Evolutionary conservation across 2,888 invertebrate genomes (phyloP), one percentile per base, ranked within the genome.

Genomic region (Anarsia innoxiella): DNA sequence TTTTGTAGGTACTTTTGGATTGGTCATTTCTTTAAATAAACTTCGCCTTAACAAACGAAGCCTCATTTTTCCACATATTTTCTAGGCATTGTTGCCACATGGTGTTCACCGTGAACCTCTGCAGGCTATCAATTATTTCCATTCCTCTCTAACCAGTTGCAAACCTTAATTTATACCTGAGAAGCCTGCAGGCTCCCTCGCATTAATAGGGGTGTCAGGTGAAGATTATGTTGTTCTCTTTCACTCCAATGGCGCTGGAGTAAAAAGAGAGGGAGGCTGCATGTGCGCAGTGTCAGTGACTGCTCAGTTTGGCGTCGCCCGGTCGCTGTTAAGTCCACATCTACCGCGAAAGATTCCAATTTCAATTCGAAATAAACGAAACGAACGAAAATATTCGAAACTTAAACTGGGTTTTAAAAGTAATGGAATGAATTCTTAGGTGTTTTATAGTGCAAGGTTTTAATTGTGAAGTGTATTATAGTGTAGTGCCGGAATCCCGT

Each of bases 231-330:
- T 68, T 41, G 49, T 75, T n/a, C 65, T 49, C 51, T 48, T 50
- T 36, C 37, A 36, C 30, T 19, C 53, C 26, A 44, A 45, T 31
- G 34, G 12, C 39, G 38, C 33, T 13, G 40, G 39, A 32, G 33
- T 33, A 38, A 37, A 59, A 44, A 49, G 72, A 83, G 42, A 58
- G 70, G 64, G 77, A 74, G 48, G 49, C 59, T 49, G 46, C 44
- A 64, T 57, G 44, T 72, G 76, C 75, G 74, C 78, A 79, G 73
- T 80, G 82, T 80, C 83, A 82, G 62, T 83, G 83, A 83, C 83
- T 65, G 68, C 48, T 76, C 73, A 78, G 78, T 78, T 53, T 56
- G 59, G 59, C 58, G 58, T 54, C 46, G 68, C 51, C 53, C 66
- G 64, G 70, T 66, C 64, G 59, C 50, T 57, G 51, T 44, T 44